A percentile compares a stretch with the other conserved stretches of the same genome.
Conservation (phyloP, 2,113 vertebrate genomes). For the Holacanthus passer region DNA sequence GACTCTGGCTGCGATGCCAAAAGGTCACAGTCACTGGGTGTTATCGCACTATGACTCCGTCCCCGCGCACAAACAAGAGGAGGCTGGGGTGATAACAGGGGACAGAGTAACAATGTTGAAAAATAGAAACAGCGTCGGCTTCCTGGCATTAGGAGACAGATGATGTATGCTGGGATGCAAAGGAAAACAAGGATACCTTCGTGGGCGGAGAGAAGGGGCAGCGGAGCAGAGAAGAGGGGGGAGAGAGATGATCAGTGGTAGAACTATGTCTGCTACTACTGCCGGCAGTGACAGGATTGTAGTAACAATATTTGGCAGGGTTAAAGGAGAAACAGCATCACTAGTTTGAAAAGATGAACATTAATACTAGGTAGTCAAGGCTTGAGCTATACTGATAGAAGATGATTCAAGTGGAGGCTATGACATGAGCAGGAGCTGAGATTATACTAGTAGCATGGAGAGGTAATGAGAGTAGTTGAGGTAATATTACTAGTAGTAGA, state of each 20-base stretch:
- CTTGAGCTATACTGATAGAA: not conserved
- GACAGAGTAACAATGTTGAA: slow-evolving; percentile 57
- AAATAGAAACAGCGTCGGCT: slow-evolving; percentile 72
- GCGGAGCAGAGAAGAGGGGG: not conserved
- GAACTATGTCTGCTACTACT: too few relatives aligned
- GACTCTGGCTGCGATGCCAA: slow-evolving; percentile 62
- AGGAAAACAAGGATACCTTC: slow-evolving; percentile 39
- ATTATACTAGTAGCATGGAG: not conserved
- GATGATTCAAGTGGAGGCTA: not conserved
- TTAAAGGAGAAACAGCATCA: not conserved
- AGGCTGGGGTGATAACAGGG: slow-evolving; percentile 71
- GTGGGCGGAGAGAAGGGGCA: not conserved
- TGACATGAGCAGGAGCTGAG: not conserved
- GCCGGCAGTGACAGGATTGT: too few relatives aligned
- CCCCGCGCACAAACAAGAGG: slow-evolving; percentile 73
- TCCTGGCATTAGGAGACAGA: slow-evolving; percentile 66
- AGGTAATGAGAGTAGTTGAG: not conserved
- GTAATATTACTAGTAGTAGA: not conserved
- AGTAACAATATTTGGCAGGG: too few relatives aligned
- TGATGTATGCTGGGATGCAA: slow-evolving; percentile 52
- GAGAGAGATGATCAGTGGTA: not conserved
- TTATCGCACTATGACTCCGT: slow-evolving; percentile 65
- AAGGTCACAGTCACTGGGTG: slow-evolving; percentile 72
- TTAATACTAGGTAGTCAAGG: not conserved
- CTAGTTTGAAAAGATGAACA: not conserved